Percentiles rank a stretch among this genome's conserved stretches.
These are phyloP conservation scores for Podocnemis expansa DNA, from an alignment of 2,113 vertebrate species.

Conservation along the genomic window DNA sequence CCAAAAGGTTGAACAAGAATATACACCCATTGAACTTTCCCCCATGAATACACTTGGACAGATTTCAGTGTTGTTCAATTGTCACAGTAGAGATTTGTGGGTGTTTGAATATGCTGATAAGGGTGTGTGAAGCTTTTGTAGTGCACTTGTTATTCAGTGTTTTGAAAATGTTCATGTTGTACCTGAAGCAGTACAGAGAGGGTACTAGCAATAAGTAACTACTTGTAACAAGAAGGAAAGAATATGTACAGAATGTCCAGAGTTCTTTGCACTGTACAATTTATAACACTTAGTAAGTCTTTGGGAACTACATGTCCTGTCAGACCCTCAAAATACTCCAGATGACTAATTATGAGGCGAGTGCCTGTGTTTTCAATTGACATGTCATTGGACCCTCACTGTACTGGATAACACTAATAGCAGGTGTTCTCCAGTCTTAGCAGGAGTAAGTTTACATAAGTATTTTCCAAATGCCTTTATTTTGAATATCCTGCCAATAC, in stretches of 20 bases:
- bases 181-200: not conserved
- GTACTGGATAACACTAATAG: not conserved
- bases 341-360: not conserved
- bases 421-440: accelerated
- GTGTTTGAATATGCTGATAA: not conserved
- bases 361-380: not conserved
- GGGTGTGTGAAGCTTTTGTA: not conserved
- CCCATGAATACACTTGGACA: not conserved
- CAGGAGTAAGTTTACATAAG: not conserved
- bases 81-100: not conserved
- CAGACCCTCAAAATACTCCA: not conserved
- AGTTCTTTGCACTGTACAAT: not conserved
- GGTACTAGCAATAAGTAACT: not conserved
- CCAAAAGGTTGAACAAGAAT: not conserved
- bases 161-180: not conserved
- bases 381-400: accelerated
- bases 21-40: not conserved
- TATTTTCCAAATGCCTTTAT: accelerated
- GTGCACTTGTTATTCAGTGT: not conserved
- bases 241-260: not conserved
- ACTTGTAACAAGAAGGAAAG: not conserved
- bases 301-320: not conserved
- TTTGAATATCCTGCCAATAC: accelerated
- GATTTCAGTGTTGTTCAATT: not conserved
- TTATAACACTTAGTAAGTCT: accelerated